Base-by-base conservation (phyloP, 2,888 invertebrate genomes). In the Andricus quercusramuli region DNA sequence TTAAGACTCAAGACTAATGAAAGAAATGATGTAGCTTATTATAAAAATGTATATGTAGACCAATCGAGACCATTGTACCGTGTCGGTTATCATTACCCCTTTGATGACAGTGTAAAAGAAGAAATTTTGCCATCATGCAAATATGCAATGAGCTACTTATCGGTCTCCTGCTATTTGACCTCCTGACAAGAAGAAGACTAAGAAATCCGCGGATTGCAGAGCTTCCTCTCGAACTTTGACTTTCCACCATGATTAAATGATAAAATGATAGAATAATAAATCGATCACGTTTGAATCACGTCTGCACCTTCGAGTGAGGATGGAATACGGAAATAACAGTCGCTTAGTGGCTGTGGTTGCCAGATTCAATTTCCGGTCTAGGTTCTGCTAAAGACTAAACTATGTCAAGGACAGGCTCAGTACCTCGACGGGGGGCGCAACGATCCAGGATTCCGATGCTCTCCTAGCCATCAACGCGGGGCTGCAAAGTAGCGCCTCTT, bases 381-480 rank as follows among this genome's bases (percentile, higher is more conserved):
- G 47, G 1, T 51, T 47, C 44, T 65, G 29, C 32, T 17, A 25
- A 25, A 25, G 25, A 1, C 25, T 25, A 62, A 62, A 77, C 41
- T 32, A 44, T 65, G 76, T 37, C 67, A 64, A 62, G 62, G 77
- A 41, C 62, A 59, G 25, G 11, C 25, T 22, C 22, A 85, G 90
- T 95, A 97, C 97, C 97, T 97, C 97, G 82, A 96, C 95, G 77
- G 97, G 97, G 92, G 97, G 97, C 86, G 97, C 96, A 89, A 96
- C 96, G 88, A 97, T 97, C 97, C 97, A 97, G 92, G 97, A 97
- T 93, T 97, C 97, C 29, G 97, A 97, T 77, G 97, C 97, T 86
- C 97, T 94, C 85, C 97, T 94, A 82, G 97, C 97, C 93, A 97
- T 95, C 85, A 97, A 94, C 82, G 97, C 97, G 85, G 97, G 97